Base-by-base conservation (phyloP, 1,140 invertebrate species). In the Aporrectodea caliginosa region DNA sequence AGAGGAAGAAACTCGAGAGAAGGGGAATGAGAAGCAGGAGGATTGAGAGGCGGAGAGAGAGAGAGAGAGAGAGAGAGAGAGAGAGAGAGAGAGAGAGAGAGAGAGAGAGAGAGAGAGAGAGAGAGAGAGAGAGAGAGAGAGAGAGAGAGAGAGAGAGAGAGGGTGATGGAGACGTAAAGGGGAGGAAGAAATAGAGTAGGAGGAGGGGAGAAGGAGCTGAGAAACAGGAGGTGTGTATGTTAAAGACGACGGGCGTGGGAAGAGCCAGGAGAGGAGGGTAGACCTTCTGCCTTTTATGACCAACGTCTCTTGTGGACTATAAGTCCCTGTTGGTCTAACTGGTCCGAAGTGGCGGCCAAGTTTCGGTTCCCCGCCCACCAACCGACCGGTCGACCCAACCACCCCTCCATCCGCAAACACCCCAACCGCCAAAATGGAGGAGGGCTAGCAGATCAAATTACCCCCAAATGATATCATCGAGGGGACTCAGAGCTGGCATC, bases 111-210 rank as follows among this genome's bases (percentile, higher is more conserved):
- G 70, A 29, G 14, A 29, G n/a, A 72, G n/a, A 29, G 12, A 29
- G 31, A 72, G 31, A 29, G 27, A 14, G 70, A 72, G 31, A 43
- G n/a, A 2, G 32, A 76, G 32, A 43, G 22, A 43, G 35, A 76
- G 33, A 2, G 35, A 22, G 33, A 76, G 35, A 27, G 35, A 43
- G 16, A 76, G 35, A 43, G 22, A 43, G 33, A 29, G n/a, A 12
- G 27, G 31, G 70, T n/a, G 33, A 2, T n/a, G 29, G 75, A 76
- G 27, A 43, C 14, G 58, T 68, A 16, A 76, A 34, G 12, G 35
- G 34, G 75, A 76, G 75, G 2, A 34, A 43, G 75, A 76, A 35
- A 76, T 58, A 34, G 2, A 68, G 34, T 58, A 58, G 43, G 22
- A 58, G 22, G 22, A 6, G 43, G 22, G 6, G 43, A 6, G 43